Percentiles rank a stretch among this genome's conserved stretches.
phyloP scores from a whole-genome alignment of 2,888 invertebrate species.

The Trichogramma dendrolimi region DNA sequence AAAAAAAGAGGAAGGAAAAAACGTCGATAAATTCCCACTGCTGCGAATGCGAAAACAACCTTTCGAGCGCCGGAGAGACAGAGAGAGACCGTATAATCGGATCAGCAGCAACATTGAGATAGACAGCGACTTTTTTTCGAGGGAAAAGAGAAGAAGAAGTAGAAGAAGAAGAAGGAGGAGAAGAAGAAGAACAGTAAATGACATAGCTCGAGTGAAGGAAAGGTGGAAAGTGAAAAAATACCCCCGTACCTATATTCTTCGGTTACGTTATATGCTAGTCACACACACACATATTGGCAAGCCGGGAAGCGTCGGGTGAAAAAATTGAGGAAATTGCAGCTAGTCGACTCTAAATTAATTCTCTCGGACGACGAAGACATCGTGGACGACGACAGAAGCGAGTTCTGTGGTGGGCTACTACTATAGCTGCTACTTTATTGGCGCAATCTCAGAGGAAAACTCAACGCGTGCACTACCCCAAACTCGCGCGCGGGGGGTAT shows the following conservation, averaged over 20 bases:
- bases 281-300: no score
- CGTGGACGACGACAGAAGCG: conserved; percentile 6
- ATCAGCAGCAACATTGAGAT: conserved; percentile 26
- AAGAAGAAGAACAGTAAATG: conserved; percentile 7
- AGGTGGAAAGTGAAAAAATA: conserved; percentile 26
- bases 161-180: not conserved
- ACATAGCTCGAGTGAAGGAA: conserved; percentile 11
- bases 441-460: conserved; percentile 22
- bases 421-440: conserved; percentile 19
- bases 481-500: no score
- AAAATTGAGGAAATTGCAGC: conserved; percentile 43
- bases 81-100: conserved; percentile 34
- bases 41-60: conserved; percentile 17
- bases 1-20: conserved; percentile 8
- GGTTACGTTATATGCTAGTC: no score
- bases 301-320: conserved; percentile 29
- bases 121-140: conserved; percentile 16
- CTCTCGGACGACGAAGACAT: conserved; percentile 35
- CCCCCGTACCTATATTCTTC: no score
- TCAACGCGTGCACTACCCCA: no score
- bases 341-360: conserved; percentile 44
- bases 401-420: conserved; percentile 5
- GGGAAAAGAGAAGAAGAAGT: conserved; percentile 6
- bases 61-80: not conserved
- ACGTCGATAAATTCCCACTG: conserved; percentile 26